Evolutionary conservation across 2,888 invertebrate species (phyloP), one percentile per base, ranked within the genome.

Genomic region (Aelia acuminata): DNA sequence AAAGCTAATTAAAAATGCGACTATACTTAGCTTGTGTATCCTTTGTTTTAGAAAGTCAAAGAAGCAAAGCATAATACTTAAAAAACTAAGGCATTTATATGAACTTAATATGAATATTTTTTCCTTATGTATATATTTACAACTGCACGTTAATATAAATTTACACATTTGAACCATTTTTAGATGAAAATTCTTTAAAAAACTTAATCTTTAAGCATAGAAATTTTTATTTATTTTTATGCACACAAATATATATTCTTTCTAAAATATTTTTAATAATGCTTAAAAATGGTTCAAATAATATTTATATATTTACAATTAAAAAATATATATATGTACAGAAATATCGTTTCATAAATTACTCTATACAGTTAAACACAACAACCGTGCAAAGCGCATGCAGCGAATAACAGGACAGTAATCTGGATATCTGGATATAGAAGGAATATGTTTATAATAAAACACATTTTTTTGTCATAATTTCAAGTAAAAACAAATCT

Each of bases 1-100:
- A 85, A 85, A 85, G 85, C 85, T 49, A 20, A 49, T 84, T 84
- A 53, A 85, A 85, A 85, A 85, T 85, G 85, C 85, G 85, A 85
- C 85, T 85, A 85, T 85, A 85, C 49, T 85, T 53, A 53, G 85
- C 85, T 85, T 85, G 85, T 85, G 85, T 31, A 84, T 31, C 49
- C 49, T 84, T 49, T 84, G 48, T 53, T 15, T 53, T 39, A 49
- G 50, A 85, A 39, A 49, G 48, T 85, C 48, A 85, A 39, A 53
- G n/a, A 85, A 85, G 85, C 85, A 53, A 85, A 85, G 85, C 85
- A 50, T 85, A 15, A 85, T 85, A 85, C 85, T 85, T 49, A 80
- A 80, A 80, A 80, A 80, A 80, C 75, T 80, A 80, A 43, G 75
- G 75, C 75, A 80, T 43, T 43, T 80, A 80, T 80, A 22, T 80